Evolutionary conservation across 2,797 vertebrate genomes (phyloP), one percentile per base, ranked within the genome.

Genomic region (Mallotus villosus): DNA sequence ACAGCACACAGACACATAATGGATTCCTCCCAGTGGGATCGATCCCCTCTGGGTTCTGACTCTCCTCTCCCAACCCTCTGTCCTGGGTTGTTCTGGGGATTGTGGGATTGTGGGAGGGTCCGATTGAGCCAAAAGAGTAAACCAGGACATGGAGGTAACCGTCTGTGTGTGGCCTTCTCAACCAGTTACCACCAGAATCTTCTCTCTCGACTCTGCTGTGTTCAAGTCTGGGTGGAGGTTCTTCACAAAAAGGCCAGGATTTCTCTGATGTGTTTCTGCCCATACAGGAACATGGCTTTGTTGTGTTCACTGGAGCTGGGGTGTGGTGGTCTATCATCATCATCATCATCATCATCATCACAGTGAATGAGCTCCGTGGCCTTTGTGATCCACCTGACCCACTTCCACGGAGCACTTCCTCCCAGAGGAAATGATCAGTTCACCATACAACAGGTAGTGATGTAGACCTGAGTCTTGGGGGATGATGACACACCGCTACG

Each of bases 301-400:
- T 60, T 60, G 58, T 60, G 58, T 60, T 60, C 22, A 60, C 24
- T 25, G 32, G 53, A 62, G 6, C 32, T 46, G 22, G 19, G 22
- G 24, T 46, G 65, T 27, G 58, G 41, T 66, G 53, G 63, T 46
- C 32, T 67, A 21, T 46, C 41, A 14, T 14, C 41, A 46, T 46
- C 34, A 37, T 37, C 34, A 37, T 37, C 34, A 37, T 37, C 34
- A 53, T n/a, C n/a, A 57, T 19, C 53, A 57, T 59, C 59, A 41
- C 7, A n/a, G 9, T 11, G 14, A 41, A n/a, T 27, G 55, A 67
- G 16, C 37, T 11, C 37, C 32, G 1, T 46, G 21, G 64, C 25
- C n/a, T 24, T 22, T 67, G 71, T 60, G 32, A 67, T n/a, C 51
- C 63, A 25, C 25, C 55, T 74, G 72, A 69, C 72, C 72, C 67